phyloP scores from a whole-genome alignment of 2,113 vertebrate species.

The Xiphorhynchus elegans region DNA sequence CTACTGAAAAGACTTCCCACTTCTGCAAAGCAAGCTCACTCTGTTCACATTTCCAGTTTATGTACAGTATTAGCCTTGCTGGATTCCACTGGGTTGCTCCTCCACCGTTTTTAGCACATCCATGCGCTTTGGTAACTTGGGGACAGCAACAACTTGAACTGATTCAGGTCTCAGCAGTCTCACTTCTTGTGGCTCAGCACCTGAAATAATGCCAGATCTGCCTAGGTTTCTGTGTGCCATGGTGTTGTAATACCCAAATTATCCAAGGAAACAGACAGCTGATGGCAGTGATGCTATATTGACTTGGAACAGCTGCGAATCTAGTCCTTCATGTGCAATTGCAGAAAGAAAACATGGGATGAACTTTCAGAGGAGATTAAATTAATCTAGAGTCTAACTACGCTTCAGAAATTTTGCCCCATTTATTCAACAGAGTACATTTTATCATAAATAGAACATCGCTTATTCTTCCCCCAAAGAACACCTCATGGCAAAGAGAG shows the following conservation, averaged over 20 bases:
- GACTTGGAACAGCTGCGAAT: not conserved
- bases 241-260: not conserved
- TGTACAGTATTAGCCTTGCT: not conserved
- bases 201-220: not conserved
- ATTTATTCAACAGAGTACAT: conserved; percentile 3
- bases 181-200: not conserved
- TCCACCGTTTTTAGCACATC: not conserved
- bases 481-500: not conserved
- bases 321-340: not conserved
- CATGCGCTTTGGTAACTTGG: not conserved
- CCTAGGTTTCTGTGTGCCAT: not conserved
- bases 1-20: not conserved
- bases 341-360: not conserved
- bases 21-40: not conserved
- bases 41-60: not conserved
- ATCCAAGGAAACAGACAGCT: not conserved
- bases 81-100: not conserved
- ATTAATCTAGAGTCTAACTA: not conserved
- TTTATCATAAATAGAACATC: conserved; percentile 50
- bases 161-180: not conserved
- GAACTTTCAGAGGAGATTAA: conserved; percentile 12
- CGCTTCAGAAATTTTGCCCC: not conserved
- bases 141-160: not conserved
- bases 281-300: not conserved
- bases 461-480: not conserved